Evolutionary conservation across 2,113 vertebrate species (phyloP), one percentile per base, ranked within the genome.

Genomic region (Mormyrus lacerda): DNA sequence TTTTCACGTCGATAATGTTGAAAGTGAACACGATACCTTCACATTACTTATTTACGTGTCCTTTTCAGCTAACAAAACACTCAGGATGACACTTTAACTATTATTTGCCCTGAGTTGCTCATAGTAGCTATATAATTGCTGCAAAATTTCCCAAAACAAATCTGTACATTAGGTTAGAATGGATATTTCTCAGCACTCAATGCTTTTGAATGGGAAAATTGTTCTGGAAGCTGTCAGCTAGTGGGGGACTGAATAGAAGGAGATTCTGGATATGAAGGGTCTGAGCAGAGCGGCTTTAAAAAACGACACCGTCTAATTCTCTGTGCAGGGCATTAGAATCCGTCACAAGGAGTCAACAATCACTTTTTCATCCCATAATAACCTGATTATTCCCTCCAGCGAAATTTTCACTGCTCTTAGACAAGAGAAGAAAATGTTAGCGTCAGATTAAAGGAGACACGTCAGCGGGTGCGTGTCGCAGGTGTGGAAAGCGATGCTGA

Each of bases 331-430:
- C 58, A 19, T 84, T 47, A 9, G 73, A 4, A 27, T 42, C 44
- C 58, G 47, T 21, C 42, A 13, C 11, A 39, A 48, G 31, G 19
- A 50, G 69, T 35, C 35, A 85, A 95, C 94, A 95, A 95, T 93
- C 92, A 79, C 42, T 89, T 91, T 94, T 95, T 95, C 93, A 95
- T 93, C 94, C 91, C 92, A 93, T 94, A 94, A 95, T 91, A 89
- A 93, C 91, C 87, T 89, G 92, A 93, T 87, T 91, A 89, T 95
- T 92, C 89, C 93, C 91, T 94, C 92, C 88, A 93, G 92, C 93
- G 91, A 94, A 96, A 31, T 92, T 93, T 94, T 94, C 92, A 92
- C 50, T 89, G 89, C 69, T 39, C 87, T 91, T 87, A 91, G 92
- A 92, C 91, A 92, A 92, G 94, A 53, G 44, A 76, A 89, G 85